Base-by-base conservation (phyloP, 1,140 invertebrate species). In the Alviniconcha marisindica region DNA sequence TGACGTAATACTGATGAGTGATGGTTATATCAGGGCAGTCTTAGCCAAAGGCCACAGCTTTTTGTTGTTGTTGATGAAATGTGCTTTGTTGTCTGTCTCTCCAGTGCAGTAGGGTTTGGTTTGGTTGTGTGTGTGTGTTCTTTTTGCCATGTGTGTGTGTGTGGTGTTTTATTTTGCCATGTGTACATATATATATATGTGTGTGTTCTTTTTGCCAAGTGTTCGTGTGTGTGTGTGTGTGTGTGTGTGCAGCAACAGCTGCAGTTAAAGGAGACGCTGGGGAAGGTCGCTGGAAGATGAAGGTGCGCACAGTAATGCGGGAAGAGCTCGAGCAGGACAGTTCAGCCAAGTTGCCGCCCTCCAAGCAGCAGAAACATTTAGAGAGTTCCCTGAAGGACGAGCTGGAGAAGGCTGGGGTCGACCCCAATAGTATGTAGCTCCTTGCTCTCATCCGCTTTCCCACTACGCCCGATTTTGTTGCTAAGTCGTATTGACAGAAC, bases 371-470 rank as follows among this genome's bases (percentile, higher is more conserved):
- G 51, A 78, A 85, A 18, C 81, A 86, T 21, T 76, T 91, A 69
- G 89, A 91, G 74, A 76, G 84, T 31, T 85, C 86, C 28, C 85
- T 91, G 5, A 85, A 90, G 77, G 85, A 89, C 60, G 86, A 86
- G 60, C 81, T 91, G 21, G 81, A 90, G 51, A 88, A 90, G 79
- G 90, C 90, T n/a, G 90, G 90, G 7, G 74, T 90, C 71, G 86
- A 89, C 56, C 83, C 85, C 54, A 86, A 86, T 84, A 87, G 90
- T 91, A 80, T 38, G 84, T 78, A 33, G 0, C 44, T 48, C 44
- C 18, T 48, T 48, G 44, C 44, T 60, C 4, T 60, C 56, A 60
- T 60, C 56, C 10, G 5, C n/a, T n/a, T n/a, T n/a, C n/a, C n/a
- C n/a, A n/a, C n/a, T n/a, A n/a, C n/a, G n/a, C n/a, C n/a, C n/a